phyloP scores from a whole-genome alignment of 2,113 vertebrate species.

The Callorhinus ursinus region DNA sequence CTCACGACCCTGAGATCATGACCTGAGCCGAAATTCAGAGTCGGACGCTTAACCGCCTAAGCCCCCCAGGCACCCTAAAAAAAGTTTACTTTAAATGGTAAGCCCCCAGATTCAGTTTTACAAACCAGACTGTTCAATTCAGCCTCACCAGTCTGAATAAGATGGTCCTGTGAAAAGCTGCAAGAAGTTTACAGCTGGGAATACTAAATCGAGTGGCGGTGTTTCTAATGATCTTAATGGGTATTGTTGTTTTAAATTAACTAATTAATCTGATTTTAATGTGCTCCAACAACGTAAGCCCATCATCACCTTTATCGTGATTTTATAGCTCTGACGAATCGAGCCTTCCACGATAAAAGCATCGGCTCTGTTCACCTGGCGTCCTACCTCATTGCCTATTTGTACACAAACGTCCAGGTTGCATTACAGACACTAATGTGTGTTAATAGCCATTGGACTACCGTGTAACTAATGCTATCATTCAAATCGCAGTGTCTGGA shows the following conservation, averaged over 20 bases:
- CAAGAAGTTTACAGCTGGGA: neutral
- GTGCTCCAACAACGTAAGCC: neutral
- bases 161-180: neutral
- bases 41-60: neutral
- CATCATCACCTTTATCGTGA: neutral
- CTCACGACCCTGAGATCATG: neutral
- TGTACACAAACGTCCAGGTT: neutral
- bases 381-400: neutral
- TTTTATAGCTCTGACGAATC: neutral
- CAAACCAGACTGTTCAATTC: neutral
- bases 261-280: slow-evolving; percentile 76
- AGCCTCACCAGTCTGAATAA: neutral
- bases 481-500: neutral
- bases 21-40: neutral
- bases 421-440: neutral
- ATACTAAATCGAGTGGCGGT: slow-evolving; percentile 22
- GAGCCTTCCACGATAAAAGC: neutral
- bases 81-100: neutral
- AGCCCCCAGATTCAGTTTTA: neutral
- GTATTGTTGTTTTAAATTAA: slow-evolving; percentile 71
- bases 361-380: neutral
- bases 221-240: slow-evolving; percentile 67
- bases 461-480: neutral
- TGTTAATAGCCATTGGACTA: neutral
- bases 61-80: neutral